phyloP scores from a whole-genome alignment of 2,113 vertebrate genomes.

The Thryonomys swinderianus region DNA sequence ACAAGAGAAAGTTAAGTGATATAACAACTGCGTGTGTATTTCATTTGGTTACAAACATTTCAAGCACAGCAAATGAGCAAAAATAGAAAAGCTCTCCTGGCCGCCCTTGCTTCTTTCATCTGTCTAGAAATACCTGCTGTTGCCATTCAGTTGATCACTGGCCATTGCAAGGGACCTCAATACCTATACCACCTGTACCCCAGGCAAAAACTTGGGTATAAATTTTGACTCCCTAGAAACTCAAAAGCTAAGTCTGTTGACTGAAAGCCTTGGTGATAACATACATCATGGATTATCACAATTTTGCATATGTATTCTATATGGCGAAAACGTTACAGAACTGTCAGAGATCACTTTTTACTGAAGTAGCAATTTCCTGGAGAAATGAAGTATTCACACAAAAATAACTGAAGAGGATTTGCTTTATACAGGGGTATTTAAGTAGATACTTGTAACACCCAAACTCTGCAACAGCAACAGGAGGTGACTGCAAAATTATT shows the following conservation, averaged over 20 bases:
- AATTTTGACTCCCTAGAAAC: background rate
- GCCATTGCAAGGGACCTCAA: background rate
- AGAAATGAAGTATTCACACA: background rate
- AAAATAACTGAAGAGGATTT: background rate
- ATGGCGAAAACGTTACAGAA: background rate
- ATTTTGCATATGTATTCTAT: background rate
- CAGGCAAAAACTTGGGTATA: background rate
- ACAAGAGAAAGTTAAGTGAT: background rate
- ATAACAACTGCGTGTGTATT: background rate
- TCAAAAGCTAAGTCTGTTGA: background rate
- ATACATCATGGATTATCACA: background rate
- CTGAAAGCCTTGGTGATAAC: background rate
- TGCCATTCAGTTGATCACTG: background rate
- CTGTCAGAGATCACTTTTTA: background rate
- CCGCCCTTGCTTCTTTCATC: background rate
- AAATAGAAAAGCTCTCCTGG: background rate
- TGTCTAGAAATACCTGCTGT: background rate
- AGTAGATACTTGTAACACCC: background rate
- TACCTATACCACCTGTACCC: background rate
- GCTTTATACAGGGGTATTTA: too few relatives aligned
- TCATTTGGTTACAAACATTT: conserved; percentile 27
- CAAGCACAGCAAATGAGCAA: conserved; percentile 44
- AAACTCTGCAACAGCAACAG: background rate
- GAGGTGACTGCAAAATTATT: background rate
- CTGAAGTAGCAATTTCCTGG: background rate